Percentiles rank a stretch among this genome's conserved stretches.
These are phyloP conservation scores for Glossophaga mutica DNA, from an alignment of 2,797 vertebrate species.

Conservation along the genomic window DNA sequence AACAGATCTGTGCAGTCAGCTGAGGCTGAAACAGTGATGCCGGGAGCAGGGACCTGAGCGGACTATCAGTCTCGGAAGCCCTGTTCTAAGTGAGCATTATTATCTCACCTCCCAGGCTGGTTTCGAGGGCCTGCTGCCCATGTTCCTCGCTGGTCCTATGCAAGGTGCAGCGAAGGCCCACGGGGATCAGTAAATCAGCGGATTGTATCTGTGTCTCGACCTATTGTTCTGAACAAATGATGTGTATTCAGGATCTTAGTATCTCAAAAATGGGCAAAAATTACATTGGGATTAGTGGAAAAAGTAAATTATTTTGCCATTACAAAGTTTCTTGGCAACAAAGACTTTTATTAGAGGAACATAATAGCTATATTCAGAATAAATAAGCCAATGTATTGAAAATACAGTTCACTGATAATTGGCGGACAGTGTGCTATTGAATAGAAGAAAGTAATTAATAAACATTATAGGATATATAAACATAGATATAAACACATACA, in stretches of 20 bases:
- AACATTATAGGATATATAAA: background rate
- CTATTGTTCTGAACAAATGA: background rate
- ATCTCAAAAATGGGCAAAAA: background rate
- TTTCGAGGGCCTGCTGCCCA: background rate
- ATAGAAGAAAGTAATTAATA: background rate
- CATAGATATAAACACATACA: background rate
- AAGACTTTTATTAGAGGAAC: background rate
- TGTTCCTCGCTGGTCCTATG: background rate
- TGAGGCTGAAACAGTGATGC: background rate
- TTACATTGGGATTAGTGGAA: background rate
- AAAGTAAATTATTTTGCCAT: background rate
- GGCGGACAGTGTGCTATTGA: background rate
- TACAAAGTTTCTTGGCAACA: background rate
- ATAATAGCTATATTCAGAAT: constrained; percentile 1
- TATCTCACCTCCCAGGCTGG: background rate
- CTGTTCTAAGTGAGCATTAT: background rate
- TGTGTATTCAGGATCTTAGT: background rate
- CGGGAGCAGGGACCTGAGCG: background rate
- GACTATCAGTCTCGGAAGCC: background rate
- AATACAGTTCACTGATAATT: background rate
- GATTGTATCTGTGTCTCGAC: background rate
- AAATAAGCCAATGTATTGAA: background rate
- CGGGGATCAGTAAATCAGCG: background rate
- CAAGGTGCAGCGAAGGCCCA: no score
- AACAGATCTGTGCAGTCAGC: background rate